phyloP scores from a whole-genome alignment of 2,888 invertebrate genomes.

The Cantharis lateralis region DNA sequence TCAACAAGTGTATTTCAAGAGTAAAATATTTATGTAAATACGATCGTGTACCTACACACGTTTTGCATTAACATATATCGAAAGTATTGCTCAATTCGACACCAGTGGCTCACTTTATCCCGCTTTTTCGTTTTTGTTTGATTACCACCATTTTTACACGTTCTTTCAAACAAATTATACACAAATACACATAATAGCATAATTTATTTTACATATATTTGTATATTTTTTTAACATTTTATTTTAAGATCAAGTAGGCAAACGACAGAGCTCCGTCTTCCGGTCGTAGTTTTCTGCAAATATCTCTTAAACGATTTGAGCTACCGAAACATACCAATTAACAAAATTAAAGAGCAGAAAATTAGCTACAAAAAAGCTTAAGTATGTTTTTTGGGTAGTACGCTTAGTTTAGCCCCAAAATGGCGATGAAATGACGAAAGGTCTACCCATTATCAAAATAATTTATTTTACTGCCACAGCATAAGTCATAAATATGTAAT shows the following conservation, averaged over 20 bases:
- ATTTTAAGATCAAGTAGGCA: no score
- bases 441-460: no score
- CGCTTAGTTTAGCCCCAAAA: neutral
- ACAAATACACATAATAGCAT: neutral
- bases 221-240: neutral
- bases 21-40: neutral
- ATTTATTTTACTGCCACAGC: neutral
- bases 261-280: neutral
- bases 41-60: neutral
- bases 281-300: neutral
- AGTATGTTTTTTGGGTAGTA: neutral
- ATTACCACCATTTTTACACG: neutral
- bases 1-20: neutral
- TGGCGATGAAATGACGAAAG: neutral
- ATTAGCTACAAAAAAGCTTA: neutral
- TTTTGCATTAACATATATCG: no score
- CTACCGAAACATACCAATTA: neutral
- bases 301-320: neutral
- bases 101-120: neutral
- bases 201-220: neutral
- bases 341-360: neutral
- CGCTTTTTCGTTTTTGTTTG: neutral
- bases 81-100: neutral
- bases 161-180: no score
- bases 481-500: neutral